phyloP scores from a whole-genome alignment of 2,797 vertebrate species.

The Vipera ursinii region DNA sequence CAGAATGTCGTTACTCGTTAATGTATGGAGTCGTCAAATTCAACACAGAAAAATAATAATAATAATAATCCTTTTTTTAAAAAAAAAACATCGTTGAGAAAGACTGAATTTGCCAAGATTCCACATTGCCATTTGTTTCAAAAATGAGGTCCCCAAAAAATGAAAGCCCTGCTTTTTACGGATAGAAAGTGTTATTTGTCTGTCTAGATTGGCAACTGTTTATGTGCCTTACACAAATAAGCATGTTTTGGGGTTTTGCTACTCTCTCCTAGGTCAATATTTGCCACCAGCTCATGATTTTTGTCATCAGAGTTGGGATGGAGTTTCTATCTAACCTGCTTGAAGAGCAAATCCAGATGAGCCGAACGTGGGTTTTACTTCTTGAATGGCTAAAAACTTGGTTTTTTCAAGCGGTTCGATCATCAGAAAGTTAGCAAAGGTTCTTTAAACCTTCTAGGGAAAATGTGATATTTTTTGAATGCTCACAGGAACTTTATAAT shows the following conservation, averaged over 20 bases:
- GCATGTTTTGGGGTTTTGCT: neutral
- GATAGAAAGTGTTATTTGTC: neutral
- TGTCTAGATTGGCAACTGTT: neutral
- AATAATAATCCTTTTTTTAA: slow-evolving; percentile 34
- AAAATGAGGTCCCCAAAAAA: neutral
- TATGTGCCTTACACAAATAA: neutral
- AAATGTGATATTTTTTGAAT: neutral
- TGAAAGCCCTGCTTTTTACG: too few relatives aligned
- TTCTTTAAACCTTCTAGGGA: neutral
- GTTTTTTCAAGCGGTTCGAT: neutral
- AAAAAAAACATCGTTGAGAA: slow-evolving; percentile 48
- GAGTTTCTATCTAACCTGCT: neutral
- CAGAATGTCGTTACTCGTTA: slow-evolving; percentile 56
- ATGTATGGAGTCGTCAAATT: slow-evolving; percentile 39
- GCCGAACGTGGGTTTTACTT: neutral
- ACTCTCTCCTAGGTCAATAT: neutral
- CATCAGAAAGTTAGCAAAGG: neutral
- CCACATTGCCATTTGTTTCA: slow-evolving; percentile 51
- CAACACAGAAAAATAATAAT: slow-evolving; percentile 57
- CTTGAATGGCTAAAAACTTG: neutral
- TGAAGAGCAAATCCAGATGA: neutral
- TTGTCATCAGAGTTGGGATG: neutral
- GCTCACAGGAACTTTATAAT: neutral
- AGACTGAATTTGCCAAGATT: slow-evolving; percentile 62
- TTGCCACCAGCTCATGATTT: neutral